phyloP scores from a whole-genome alignment of 2,888 invertebrate genomes.

The Nymphalis c-album region DNA sequence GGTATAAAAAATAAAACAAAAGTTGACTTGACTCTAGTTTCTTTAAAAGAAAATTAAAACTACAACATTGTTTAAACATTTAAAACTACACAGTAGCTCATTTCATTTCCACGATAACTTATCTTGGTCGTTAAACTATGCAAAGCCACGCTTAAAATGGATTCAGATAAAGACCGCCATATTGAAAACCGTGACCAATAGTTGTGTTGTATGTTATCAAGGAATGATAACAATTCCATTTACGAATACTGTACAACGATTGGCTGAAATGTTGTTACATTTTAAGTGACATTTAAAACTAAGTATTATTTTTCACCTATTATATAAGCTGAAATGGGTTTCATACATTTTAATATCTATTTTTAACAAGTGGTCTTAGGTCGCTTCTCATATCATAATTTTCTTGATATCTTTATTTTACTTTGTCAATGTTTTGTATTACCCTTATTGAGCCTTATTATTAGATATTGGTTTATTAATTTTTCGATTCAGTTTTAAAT shows the following conservation, averaged over 20 bases:
- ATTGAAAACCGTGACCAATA: conserved; percentile 74
- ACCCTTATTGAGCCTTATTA: too few relatives aligned
- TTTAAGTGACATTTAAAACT: conserved; percentile 64
- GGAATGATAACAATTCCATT: conserved; percentile 73
- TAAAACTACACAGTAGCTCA: conserved; percentile 13
- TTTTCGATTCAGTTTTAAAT: background rate
- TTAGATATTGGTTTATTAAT: background rate
- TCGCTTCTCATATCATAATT: too few relatives aligned
- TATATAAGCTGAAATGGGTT: conserved; percentile 41
- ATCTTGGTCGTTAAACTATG: conserved; percentile 61
- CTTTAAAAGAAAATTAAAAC: background rate
- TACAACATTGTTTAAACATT: background rate
- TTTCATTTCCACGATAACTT: conserved; percentile 48
- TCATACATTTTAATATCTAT: too few relatives aligned
- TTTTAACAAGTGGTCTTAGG: too few relatives aligned
- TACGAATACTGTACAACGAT: conserved; percentile 64
- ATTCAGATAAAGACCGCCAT: conserved; percentile 69
- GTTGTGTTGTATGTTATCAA: conserved; percentile 64
- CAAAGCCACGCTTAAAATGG: conserved; percentile 58
- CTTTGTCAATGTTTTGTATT: too few relatives aligned
- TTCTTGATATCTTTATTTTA: too few relatives aligned
- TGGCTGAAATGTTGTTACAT: conserved; percentile 50
- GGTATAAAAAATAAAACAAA: background rate
- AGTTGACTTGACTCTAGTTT: background rate
- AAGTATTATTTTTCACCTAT: conserved; percentile 49